Conservation (phyloP, 2,797 vertebrate species). For the Phaenicophaeus curvirostris region DNA sequence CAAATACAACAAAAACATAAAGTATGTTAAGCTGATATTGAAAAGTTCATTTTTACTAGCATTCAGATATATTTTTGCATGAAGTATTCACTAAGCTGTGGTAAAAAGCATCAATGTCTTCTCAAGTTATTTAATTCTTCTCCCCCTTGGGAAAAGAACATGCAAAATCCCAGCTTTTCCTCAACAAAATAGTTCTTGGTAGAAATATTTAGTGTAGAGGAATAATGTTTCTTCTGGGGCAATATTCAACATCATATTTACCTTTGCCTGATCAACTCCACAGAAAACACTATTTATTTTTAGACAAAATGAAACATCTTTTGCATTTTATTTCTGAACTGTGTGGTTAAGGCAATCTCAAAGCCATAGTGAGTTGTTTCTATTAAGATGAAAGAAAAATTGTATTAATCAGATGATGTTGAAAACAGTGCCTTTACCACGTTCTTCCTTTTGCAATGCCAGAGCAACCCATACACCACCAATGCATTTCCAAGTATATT, state of each 20-base stretch:
- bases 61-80: neutral
- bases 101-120: neutral
- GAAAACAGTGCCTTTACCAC: constrained; percentile 27
- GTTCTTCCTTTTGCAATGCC: constrained; percentile 13
- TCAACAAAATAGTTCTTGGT: neutral
- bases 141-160: neutral
- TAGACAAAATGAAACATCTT: neutral
- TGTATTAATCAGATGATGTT: constrained; percentile 29
- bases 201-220: neutral
- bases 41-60: neutral
- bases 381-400: constrained; percentile 23
- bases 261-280: neutral
- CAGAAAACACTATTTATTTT: neutral
- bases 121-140: neutral
- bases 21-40: neutral
- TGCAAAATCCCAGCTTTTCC: neutral
- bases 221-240: neutral
- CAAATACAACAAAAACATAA: neutral
- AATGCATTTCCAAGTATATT: constrained; percentile 45
- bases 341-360: neutral
- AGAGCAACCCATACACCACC: constrained; percentile 1
- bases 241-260: neutral
- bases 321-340: neutral
- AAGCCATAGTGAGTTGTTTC: neutral
- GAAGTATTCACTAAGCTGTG: neutral